Conservation (phyloP, 1,140 invertebrate species). For the Drosophila ficusphila region DNA sequence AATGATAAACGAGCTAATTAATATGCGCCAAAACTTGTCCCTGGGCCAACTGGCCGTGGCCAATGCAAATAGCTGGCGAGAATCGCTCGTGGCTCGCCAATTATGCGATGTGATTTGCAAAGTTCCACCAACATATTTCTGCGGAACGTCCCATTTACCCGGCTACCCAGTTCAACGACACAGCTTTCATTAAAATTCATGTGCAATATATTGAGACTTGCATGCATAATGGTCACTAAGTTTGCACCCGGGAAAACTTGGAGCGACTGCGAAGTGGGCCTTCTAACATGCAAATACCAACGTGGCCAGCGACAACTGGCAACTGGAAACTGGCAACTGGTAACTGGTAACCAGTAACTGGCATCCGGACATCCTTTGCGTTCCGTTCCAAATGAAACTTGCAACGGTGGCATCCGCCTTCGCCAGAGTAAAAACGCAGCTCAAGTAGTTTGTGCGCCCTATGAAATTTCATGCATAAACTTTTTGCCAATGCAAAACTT, state of each 20-base stretch:
- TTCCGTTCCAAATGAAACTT: constrained; percentile 30
- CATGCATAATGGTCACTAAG: constrained; percentile 82
- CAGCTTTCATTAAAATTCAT: constrained; percentile 78
- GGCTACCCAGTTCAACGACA: constrained; percentile 64
- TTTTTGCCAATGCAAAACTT: constrained; percentile 74
- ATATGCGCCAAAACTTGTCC: constrained; percentile 66
- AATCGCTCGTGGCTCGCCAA: constrained; percentile 53
- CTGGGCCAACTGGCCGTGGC: constrained; percentile 1
- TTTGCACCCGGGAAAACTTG: constrained; percentile 46
- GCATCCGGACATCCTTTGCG: constrained; percentile 41
- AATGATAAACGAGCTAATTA: constrained; percentile 81
- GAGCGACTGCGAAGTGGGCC: constrained; percentile 53
- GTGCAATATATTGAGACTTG: constrained; percentile 80
- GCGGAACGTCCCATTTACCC: constrained; percentile 1
- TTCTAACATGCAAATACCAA: constrained; percentile 65
- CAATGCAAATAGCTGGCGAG: constrained; percentile 47
- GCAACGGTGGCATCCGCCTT: constrained; percentile 1
- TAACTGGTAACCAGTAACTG: constrained; percentile 11
- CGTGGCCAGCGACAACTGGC: constrained; percentile 9
- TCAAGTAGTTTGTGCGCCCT: constrained; percentile 71
- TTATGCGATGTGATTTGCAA: constrained; percentile 72
- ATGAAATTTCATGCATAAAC: constrained; percentile 82
- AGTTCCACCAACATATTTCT: constrained; percentile 26
- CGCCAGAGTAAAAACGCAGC: constrained; percentile 55
- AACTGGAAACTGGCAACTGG: background rate